Base-by-base conservation (phyloP, 1,140 invertebrate genomes). In the Drosophila tropicalis region DNA sequence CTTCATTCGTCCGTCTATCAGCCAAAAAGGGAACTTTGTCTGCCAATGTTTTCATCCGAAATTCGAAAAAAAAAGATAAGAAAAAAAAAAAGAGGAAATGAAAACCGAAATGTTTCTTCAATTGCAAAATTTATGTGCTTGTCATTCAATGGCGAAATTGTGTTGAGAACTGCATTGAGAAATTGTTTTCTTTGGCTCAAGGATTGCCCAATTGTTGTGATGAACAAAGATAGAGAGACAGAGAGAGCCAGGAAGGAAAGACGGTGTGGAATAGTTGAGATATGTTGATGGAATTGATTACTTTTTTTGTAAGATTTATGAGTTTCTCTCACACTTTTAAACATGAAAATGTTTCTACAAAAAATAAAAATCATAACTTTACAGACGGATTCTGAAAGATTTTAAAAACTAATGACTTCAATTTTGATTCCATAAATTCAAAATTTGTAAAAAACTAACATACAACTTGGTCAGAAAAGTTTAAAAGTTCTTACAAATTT, bases 41-140 rank as follows among this genome's bases (percentile, higher is more conserved):
- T 64, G 66, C 62, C 29, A 79, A 71, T 64, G 40, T 40, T 77
- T 63, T 62, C 32, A 51, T 22, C 44, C 44, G 44, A 51, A 51
- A 51, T 19, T 47, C 15, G 22, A 61, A 57, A 51, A 61, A 57
- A 57, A 32, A 57, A 32, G 22, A 4, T 4, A 25, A 6, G 9
- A 57, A 57, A 32, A 5, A 13, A 13, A 5, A 51, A 67, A 41
- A 12, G n/a, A 56, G 10, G 7, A 47, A 47, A 51, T 51, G 44
- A 19, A 2, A 22, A 51, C 17, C 44, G 17, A 51, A 51, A 51
- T 55, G 55, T 71, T 67, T 72, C 61, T 70, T 36, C 83, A 76
- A 82, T 73, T 86, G 83, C 70, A 83, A 77, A 81, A 86, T 87
- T 87, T 86, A 86, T 86, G 79, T 77, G 81, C 77, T 76, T 56